Evolutionary conservation across 2,113 vertebrate species (phyloP), one percentile per base, ranked within the genome.

Genomic region (Triplophysa siluroides): DNA sequence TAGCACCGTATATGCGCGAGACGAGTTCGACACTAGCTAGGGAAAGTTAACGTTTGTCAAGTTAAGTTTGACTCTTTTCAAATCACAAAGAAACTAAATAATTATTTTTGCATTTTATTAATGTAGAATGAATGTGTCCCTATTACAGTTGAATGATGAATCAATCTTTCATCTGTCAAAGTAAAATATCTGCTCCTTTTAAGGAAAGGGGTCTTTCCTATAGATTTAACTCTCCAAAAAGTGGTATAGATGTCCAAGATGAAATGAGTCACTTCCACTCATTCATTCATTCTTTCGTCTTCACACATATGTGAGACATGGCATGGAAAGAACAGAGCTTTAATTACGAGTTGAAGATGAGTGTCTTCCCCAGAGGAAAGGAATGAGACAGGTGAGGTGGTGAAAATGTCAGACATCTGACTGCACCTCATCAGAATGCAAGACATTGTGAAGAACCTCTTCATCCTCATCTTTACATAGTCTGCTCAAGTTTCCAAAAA

Each of bases 391-490:
- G 14, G 21, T 56, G 62, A 65, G 61, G 43, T 54, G 62, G 11
- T 12, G 78, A 64, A 58, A 76, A 81, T 81, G 79, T 74, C 70
- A 60, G 61, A 68, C 9, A 58, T 68, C 71, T 58, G 26, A 78
- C 33, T n/a, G 29, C 47, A 41, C 62, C 47, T 66, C 2, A 47
- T 76, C 73, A 50, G 23, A 76, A 63, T 63, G 4, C 6, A 47
- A 8, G 60, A 76, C 58, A n/a, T 63, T 19, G 14, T 76, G 2
- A 18, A 76, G 13, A 23, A 77, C 2, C 5, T 50, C 24, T 77
- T 19, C 43, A 45, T 45, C 43, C n/a, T 50, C 61, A 21, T 23
- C 11, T 18, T 38, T n/a, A 52, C 43, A 77, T 33, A 45, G 2
- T 50, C 21, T 29, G 23, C 38, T 64, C 73, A 50, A 47, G 23